These are phyloP conservation scores for Poecilobothrus nobilitatus DNA, from an alignment of 2,888 invertebrate species.

Conservation along the genomic window DNA sequence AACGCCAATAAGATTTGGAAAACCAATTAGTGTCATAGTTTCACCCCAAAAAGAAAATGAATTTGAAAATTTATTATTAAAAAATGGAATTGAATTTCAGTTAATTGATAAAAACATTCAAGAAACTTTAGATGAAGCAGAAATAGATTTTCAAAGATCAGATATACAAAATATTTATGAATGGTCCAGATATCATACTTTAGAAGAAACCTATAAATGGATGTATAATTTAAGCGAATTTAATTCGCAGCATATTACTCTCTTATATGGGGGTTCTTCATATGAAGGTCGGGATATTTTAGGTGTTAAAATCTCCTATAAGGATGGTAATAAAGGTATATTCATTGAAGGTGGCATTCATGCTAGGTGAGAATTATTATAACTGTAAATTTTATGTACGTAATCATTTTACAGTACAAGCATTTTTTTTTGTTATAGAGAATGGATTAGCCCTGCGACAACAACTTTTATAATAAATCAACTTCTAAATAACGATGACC, in stretches of 20 bases:
- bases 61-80: slow-evolving; percentile 29
- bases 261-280: slow-evolving; percentile 48
- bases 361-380: slow-evolving; percentile 34
- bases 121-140: slow-evolving; percentile 24
- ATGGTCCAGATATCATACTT: slow-evolving; percentile 35
- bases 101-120: slow-evolving; percentile 41
- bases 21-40: slow-evolving; percentile 46
- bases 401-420: no score
- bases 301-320: slow-evolving; percentile 50
- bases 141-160: neutral
- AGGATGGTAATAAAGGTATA: slow-evolving; percentile 46
- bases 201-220: slow-evolving; percentile 49
- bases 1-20: slow-evolving; percentile 42
- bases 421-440: slow-evolving; percentile 44
- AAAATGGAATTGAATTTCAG: slow-evolving; percentile 45
- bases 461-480: slow-evolving; percentile 55
- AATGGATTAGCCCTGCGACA: slow-evolving; percentile 64
- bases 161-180: slow-evolving; percentile 24
- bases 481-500: slow-evolving; percentile 49
- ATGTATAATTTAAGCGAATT: slow-evolving; percentile 45
- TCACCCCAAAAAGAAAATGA: slow-evolving; percentile 37
- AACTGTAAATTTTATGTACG: no score
- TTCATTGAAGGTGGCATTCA: slow-evolving; percentile 59
- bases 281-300: slow-evolving; percentile 54
- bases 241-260: slow-evolving; percentile 45